Percentiles rank a stretch among this genome's conserved stretches.
Conservation (phyloP, 2,888 invertebrate genomes). For the Agonopterix arenella region DNA sequence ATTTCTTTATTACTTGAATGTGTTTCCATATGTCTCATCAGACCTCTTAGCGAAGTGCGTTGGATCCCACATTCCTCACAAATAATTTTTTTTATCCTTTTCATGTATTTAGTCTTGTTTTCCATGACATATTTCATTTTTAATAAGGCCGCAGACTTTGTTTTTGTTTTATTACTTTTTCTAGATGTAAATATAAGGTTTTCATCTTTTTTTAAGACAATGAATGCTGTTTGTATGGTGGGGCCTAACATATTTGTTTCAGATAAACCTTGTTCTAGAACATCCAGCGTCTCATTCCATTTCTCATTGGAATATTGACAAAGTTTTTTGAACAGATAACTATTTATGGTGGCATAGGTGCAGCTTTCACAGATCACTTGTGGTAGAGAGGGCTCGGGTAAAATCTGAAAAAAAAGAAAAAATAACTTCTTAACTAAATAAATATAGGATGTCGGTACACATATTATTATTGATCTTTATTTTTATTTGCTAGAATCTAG, state of each 20-base stretch:
- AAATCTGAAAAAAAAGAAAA: conserved; percentile 4
- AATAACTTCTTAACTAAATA: too few relatives aligned
- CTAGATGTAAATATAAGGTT: conserved; percentile 41
- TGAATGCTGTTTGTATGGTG: conserved; percentile 32
- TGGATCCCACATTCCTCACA: neutral
- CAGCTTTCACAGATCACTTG: conserved; percentile 45
- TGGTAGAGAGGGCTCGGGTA: conserved; percentile 35
- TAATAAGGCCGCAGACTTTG: conserved; percentile 35
- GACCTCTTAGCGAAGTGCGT: conserved; percentile 16
- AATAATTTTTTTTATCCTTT: neutral
- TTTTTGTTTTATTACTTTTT: conserved; percentile 20
- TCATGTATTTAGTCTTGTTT: conserved; percentile 24
- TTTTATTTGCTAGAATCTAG: too few relatives aligned
- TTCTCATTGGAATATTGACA: conserved; percentile 34
- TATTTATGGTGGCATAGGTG: conserved; percentile 35
- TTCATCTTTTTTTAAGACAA: conserved; percentile 34
- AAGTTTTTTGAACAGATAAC: conserved; percentile 46
- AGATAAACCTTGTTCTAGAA: conserved; percentile 27
- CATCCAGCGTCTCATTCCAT: conserved; percentile 34
- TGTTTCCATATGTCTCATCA: conserved; percentile 36
- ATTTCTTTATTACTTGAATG: conserved; percentile 14
- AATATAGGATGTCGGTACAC: too few relatives aligned
- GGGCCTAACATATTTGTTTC: conserved; percentile 24
- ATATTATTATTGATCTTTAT: too few relatives aligned
- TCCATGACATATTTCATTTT: conserved; percentile 33